These are phyloP conservation scores for Penaeus monodon DNA, from an alignment of 2,888 invertebrate genomes.

Conservation along the genomic window DNA sequence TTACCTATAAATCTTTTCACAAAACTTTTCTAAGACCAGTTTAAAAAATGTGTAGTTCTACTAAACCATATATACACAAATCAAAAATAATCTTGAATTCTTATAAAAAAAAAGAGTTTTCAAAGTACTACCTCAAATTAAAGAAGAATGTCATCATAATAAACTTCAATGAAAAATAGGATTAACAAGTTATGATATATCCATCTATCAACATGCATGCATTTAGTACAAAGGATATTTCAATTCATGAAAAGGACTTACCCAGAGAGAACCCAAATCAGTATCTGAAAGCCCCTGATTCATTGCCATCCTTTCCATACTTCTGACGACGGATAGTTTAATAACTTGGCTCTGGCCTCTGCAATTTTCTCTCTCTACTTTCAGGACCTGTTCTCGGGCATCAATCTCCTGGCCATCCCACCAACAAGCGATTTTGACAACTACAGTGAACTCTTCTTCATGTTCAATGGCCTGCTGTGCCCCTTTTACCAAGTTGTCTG, in stretches of 20 bases:
- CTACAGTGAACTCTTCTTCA: constrained; percentile 90
- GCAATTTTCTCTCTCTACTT: constrained; percentile 89
- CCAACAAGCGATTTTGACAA: constrained; percentile 96
- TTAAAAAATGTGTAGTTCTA: too few species aligned
- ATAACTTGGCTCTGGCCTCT: constrained; percentile 89
- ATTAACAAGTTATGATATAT: too few species aligned
- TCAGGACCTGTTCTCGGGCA: constrained; percentile 80
- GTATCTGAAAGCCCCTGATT: constrained; percentile 67
- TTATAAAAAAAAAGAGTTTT: too few species aligned
- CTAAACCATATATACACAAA: too few species aligned
- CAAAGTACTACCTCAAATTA: too few species aligned
- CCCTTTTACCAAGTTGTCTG: constrained; percentile 95
- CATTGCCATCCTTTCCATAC: constrained; percentile 78
- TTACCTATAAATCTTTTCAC: too few species aligned
- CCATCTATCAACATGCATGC: too few species aligned
- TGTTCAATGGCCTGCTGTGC: constrained; percentile 92
- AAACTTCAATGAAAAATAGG: too few species aligned
- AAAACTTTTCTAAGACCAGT: too few species aligned
- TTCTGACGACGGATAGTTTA: constrained; percentile 93
- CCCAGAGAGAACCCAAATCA: constrained; percentile 68
- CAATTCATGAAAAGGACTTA: constrained; percentile 73
- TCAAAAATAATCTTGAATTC: too few species aligned
- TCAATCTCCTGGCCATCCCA: constrained; percentile 97
- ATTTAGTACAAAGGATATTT: background rate
- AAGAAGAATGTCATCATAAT: too few species aligned